Conservation (phyloP, 2,888 invertebrate species). For the Zootermopsis nevadensis region DNA sequence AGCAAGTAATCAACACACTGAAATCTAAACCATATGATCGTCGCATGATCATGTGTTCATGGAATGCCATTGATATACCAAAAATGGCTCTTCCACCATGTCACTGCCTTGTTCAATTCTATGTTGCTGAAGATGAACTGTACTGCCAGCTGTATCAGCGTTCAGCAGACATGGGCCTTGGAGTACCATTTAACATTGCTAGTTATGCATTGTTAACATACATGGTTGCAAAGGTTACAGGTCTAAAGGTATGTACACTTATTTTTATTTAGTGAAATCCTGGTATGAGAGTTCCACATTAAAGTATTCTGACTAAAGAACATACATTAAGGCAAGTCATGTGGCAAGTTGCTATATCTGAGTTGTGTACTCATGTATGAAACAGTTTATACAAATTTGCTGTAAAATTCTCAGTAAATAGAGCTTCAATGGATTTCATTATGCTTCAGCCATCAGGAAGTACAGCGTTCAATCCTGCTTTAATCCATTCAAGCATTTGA, state of each 20-base stretch:
- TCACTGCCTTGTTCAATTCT: slow-evolving; percentile 95
- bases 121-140: slow-evolving; percentile 84
- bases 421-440: too few species aligned
- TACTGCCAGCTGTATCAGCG: slow-evolving; percentile 95
- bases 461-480: too few species aligned
- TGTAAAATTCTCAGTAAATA: too few species aligned
- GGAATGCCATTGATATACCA: slow-evolving; percentile 91
- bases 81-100: slow-evolving; percentile 98
- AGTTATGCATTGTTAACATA: slow-evolving; percentile 93
- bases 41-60: slow-evolving; percentile 92
- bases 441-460: too few species aligned
- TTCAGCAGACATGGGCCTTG: slow-evolving; percentile 97
- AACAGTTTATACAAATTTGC: too few species aligned
- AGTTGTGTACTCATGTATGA: too few species aligned
- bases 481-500: too few species aligned
- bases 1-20: slow-evolving; percentile 82
- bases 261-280: not conserved
- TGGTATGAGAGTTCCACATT: too few species aligned
- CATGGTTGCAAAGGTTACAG: slow-evolving; percentile 97
- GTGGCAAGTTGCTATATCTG: too few species aligned
- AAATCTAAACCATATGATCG: slow-evolving; percentile 85
- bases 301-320: too few species aligned
- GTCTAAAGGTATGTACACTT: slow-evolving; percentile 74
- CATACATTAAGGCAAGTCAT: too few species aligned
- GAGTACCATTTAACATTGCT: slow-evolving; percentile 99